These are phyloP conservation scores for Pimpla rufipes DNA, from an alignment of 2,888 invertebrate genomes.

Conservation along the genomic window DNA sequence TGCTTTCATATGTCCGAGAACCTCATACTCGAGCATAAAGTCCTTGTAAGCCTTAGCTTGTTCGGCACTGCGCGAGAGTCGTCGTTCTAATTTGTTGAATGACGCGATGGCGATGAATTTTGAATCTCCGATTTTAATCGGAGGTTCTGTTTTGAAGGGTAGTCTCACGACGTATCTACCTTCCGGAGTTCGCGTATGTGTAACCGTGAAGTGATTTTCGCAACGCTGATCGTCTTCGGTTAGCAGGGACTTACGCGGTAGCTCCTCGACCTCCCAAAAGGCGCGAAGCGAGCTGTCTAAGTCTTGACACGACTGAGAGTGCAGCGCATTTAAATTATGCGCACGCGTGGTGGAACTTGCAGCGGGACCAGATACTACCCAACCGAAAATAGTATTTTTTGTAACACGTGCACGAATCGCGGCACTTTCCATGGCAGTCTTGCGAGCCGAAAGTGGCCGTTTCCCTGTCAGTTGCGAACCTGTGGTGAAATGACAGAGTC, in stretches of 20 bases:
- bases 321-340: background rate
- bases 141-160: background rate
- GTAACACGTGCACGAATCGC: no score
- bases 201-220: conserved; percentile 7
- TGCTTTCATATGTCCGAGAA: conserved; percentile 59
- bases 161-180: conserved; percentile 11
- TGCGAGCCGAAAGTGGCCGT: no score
- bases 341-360: no score
- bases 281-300: conserved; percentile 1
- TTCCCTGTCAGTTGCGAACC: no score
- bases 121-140: conserved; percentile 6
- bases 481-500: no score
- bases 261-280: conserved; percentile 45
- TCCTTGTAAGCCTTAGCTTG: background rate
- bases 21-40: conserved; percentile 47
- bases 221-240: background rate
- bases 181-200: conserved; percentile 4
- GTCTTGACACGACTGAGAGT: background rate
- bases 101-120: background rate
- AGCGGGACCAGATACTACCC: conserved; percentile 67
- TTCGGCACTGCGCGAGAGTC: background rate
- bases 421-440: no score
- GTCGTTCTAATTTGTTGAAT: conserved; percentile 10
- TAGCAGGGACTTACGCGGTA: background rate
- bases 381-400: conserved; percentile 71